Evolutionary conservation across 2,113 vertebrate genomes (phyloP).

Genomic region (Megatriorchis doriae): DNA sequence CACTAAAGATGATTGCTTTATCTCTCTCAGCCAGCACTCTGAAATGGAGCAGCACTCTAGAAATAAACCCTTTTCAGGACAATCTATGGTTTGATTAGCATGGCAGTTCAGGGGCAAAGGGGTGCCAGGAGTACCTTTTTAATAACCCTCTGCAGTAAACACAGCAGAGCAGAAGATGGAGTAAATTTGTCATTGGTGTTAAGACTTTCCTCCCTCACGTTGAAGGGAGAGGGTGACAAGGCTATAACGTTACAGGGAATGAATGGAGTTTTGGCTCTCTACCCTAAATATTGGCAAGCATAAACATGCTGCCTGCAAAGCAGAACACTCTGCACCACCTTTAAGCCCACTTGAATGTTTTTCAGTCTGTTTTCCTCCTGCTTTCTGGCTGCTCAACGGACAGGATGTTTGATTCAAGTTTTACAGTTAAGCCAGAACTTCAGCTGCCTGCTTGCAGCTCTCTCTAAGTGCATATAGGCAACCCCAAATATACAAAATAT

Average conservation of each 20-base stretch:
- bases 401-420: background rate
- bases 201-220: background rate
- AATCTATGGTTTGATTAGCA: background rate
- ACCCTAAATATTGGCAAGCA: background rate
- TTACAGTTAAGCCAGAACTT: background rate
- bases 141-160: background rate
- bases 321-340: background rate
- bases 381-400: background rate
- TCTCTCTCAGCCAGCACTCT: background rate
- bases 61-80: background rate
- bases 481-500: background rate
- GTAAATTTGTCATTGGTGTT: background rate
- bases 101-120: background rate
- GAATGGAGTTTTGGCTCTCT: background rate
- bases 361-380: background rate
- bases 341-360: background rate
- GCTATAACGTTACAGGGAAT: fast-evolving
- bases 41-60: background rate
- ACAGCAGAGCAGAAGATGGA: background rate
- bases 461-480: background rate
- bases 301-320: background rate
- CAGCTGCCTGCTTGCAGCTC: background rate
- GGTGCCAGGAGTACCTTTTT: background rate
- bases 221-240: background rate
- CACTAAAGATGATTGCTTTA: background rate